These are phyloP conservation scores for Athalia cordata DNA, from an alignment of 2,888 invertebrate genomes.

Conservation along the genomic window DNA sequence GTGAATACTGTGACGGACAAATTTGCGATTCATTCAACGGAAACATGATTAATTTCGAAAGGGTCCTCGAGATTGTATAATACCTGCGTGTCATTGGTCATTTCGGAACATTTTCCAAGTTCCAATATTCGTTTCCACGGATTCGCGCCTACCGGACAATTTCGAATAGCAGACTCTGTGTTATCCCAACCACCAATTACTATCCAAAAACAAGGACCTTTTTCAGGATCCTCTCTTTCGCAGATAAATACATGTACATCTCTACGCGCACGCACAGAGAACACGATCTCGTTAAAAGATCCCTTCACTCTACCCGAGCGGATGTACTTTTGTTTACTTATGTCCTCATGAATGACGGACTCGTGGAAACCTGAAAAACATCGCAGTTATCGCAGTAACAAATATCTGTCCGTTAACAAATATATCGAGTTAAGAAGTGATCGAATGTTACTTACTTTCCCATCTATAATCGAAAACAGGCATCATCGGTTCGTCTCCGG, in stretches of 20 bases:
- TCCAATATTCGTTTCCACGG: neutral
- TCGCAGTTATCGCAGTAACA: neutral
- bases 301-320: neutral
- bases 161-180: constrained; percentile 57
- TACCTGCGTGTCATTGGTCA: neutral
- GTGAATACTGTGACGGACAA: constrained; percentile 46
- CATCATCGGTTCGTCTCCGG: constrained; percentile 52
- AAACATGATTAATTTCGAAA: neutral
- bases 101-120: neutral
- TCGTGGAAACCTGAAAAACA: neutral
- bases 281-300: neutral
- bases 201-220: constrained; percentile 65
- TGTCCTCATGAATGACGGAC: neutral
- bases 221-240: constrained; percentile 32
- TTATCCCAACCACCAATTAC: constrained; percentile 61
- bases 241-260: constrained; percentile 65
- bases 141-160: constrained; percentile 56
- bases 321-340: neutral
- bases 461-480: constrained; percentile 63
- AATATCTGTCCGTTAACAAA: neutral
- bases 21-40: neutral
- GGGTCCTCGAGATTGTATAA: neutral
- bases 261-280: constrained; percentile 56
- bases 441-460: constrained; percentile 60
- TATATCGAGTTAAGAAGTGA: neutral